These are phyloP conservation scores for Nycteola revayana DNA, from an alignment of 2,888 invertebrate species.

Conservation along the genomic window DNA sequence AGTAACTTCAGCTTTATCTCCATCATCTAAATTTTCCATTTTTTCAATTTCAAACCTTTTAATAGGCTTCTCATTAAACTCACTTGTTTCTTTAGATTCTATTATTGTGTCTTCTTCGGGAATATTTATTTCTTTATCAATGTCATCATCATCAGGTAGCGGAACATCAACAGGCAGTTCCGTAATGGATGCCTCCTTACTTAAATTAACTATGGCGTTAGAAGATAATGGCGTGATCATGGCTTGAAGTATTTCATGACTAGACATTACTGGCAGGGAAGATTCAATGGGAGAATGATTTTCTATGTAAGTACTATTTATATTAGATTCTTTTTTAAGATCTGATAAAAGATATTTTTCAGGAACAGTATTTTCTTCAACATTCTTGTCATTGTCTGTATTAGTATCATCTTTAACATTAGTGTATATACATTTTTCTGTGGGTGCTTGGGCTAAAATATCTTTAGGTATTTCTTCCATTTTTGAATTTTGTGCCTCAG, in stretches of 20 bases:
- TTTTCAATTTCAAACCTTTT: no score
- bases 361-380: slow-evolving; percentile 1
- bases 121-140: slow-evolving; percentile 32
- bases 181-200: slow-evolving; percentile 13
- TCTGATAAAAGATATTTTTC: slow-evolving; percentile 1
- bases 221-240: slow-evolving; percentile 6
- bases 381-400: slow-evolving; percentile 2
- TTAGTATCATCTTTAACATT: no score
- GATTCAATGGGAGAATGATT: not conserved
- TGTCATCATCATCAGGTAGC: slow-evolving; percentile 53
- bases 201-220: slow-evolving; percentile 2
- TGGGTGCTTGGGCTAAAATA: no score
- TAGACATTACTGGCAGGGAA: slow-evolving; percentile 1
- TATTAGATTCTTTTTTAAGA: slow-evolving; percentile 1
- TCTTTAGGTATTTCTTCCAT: no score
- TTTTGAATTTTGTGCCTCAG: no score
- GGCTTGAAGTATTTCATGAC: slow-evolving; percentile 6
- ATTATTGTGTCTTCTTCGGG: no score
- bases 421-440: no score
- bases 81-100: no score
- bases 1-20: no score
- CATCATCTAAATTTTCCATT: no score
- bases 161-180: slow-evolving; percentile 42
- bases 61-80: no score
- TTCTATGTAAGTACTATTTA: slow-evolving; percentile 1